phyloP scores from a whole-genome alignment of 2,797 vertebrate species.

The Enteromius thamalakanensis region DNA sequence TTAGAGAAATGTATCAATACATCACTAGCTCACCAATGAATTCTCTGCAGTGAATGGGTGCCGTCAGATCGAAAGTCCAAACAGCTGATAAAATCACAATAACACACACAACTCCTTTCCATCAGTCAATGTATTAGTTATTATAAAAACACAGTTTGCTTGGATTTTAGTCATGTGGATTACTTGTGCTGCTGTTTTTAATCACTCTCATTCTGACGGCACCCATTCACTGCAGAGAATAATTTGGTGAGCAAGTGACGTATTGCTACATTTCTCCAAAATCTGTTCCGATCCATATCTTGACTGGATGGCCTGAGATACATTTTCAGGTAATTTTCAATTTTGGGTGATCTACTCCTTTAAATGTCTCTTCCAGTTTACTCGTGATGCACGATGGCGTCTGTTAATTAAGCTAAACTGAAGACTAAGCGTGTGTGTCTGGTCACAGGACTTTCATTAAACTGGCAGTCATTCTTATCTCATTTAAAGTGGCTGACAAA shows the following conservation, averaged over 20 bases:
- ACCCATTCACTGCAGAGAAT: too few relatives aligned
- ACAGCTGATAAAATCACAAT: too few relatives aligned
- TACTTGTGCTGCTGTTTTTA: too few relatives aligned
- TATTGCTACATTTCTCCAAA: too few relatives aligned
- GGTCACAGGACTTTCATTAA: constrained; percentile 28
- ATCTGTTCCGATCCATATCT: background rate
- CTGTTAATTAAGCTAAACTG: background rate
- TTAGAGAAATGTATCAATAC: background rate
- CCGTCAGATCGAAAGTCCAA: background rate
- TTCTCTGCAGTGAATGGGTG: background rate
- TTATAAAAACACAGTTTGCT: too few relatives aligned
- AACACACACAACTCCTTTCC: too few relatives aligned
- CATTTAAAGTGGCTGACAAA: background rate
- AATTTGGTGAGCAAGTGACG: too few relatives aligned
- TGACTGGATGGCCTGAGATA: background rate
- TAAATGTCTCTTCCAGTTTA: background rate
- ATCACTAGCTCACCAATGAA: background rate
- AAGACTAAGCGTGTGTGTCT: background rate
- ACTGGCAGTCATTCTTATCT: background rate
- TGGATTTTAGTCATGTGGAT: too few relatives aligned
- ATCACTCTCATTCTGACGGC: too few relatives aligned
- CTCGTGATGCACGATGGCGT: background rate
- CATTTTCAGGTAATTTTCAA: background rate
- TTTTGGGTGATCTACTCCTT: background rate
- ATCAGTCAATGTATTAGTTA: too few relatives aligned